Conservation (phyloP, 2,797 vertebrate genomes). For the Hippocampus kuda region DNA sequence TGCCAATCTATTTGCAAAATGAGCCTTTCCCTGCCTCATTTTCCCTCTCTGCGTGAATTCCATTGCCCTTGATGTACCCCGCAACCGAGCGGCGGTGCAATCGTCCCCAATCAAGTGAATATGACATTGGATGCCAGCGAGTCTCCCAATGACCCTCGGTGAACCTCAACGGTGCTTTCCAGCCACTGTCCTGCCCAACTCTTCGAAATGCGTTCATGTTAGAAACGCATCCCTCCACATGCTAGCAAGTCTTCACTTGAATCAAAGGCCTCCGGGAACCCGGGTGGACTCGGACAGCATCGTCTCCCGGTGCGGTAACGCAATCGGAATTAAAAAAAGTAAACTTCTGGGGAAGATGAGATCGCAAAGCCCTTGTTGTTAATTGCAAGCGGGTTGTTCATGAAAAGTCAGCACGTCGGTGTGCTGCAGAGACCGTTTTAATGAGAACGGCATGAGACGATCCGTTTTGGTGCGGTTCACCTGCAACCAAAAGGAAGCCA, state of each 20-base stretch:
- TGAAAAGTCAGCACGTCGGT: slow-evolving; percentile 46
- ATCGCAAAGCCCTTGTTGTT: slow-evolving; percentile 41
- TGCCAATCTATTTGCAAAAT: slow-evolving; percentile 47
- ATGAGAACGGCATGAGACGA: slow-evolving; percentile 35
- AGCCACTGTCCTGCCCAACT: slow-evolving; percentile 22
- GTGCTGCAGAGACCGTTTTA: slow-evolving; percentile 46
- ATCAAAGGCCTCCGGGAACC: slow-evolving; percentile 44
- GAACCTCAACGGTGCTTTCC: slow-evolving; percentile 19
- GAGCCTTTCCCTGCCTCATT: slow-evolving; percentile 30
- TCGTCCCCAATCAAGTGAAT: slow-evolving; percentile 48
- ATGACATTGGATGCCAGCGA: slow-evolving; percentile 42
- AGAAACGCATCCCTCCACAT: slow-evolving; percentile 7
- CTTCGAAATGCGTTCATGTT: background rate
- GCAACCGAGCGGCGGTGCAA: slow-evolving; percentile 41
- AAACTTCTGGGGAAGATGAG: slow-evolving; percentile 58
- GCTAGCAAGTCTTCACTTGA: slow-evolving; percentile 39
- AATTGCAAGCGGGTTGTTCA: slow-evolving; percentile 52
- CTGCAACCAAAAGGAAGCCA: background rate
- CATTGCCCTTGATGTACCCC: slow-evolving; percentile 35
- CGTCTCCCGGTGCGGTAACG: slow-evolving; percentile 38
- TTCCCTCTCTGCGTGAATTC: slow-evolving; percentile 30
- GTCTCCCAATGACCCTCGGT: slow-evolving; percentile 20
- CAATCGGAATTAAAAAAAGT: slow-evolving; percentile 60
- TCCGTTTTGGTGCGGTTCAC: slow-evolving; percentile 21
- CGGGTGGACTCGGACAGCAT: slow-evolving; percentile 44